A percentile compares a stretch with the other conserved stretches of the same genome.
Evolutionary conservation across 2,113 vertebrate genomes (phyloP).

Genomic region (Nannobrachium achirus): DNA sequence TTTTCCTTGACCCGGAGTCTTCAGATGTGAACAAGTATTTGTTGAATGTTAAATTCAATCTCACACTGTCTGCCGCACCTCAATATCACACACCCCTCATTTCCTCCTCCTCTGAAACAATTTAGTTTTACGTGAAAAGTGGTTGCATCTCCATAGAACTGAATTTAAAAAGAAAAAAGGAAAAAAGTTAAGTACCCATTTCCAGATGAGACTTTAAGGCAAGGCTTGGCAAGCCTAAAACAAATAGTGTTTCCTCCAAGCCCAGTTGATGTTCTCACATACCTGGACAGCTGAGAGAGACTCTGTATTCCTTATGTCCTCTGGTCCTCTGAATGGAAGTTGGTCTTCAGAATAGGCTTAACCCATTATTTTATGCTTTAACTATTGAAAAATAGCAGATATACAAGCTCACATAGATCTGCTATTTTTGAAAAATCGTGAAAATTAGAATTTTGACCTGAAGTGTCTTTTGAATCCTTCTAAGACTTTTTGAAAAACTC

Average conservation of each 20-base stretch:
- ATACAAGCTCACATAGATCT: no score
- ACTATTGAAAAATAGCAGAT: no score
- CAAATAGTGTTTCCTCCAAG: not conserved
- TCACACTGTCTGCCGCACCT: not conserved
- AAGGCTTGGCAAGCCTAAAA: not conserved
- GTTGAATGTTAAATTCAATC: slow-evolving; percentile 24
- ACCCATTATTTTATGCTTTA: no score
- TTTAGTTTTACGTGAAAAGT: slow-evolving; percentile 9
- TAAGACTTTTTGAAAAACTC: no score
- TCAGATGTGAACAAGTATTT: slow-evolving; percentile 19
- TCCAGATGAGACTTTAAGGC: not conserved
- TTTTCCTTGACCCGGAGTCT: not conserved
- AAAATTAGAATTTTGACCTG: no score
- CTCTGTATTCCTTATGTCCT: not conserved
- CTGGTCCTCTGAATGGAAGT: slow-evolving; percentile 27
- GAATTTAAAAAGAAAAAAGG: no score
- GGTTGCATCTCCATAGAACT: not conserved
- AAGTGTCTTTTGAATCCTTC: no score
- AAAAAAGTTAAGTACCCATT: not conserved
- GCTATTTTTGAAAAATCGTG: no score
- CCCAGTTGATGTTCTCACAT: slow-evolving; percentile 27
- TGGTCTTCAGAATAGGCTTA: slow-evolving; percentile 24
- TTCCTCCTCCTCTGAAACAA: not conserved
- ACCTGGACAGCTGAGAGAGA: slow-evolving; percentile 33
- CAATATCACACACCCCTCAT: not conserved